These are phyloP conservation scores for Salvelinus alpinus DNA, from an alignment of 2,113 vertebrate genomes.

Conservation along the genomic window DNA sequence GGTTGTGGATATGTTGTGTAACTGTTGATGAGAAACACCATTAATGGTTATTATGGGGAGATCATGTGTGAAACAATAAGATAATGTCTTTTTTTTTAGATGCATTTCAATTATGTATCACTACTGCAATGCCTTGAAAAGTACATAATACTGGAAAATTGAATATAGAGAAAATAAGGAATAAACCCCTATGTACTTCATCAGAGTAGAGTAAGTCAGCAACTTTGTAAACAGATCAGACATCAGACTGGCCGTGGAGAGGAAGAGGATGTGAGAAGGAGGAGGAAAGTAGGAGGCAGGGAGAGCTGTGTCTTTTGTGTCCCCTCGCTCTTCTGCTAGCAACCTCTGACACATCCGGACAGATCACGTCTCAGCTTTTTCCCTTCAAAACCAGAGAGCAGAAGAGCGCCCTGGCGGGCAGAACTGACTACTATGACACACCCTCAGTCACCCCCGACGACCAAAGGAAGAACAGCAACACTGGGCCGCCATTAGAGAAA, in stretches of 20 bases:
- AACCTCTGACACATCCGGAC: slow-evolving; percentile 43
- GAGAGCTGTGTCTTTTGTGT: slow-evolving; percentile 7
- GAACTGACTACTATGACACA: slow-evolving; percentile 34
- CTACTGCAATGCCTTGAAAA: not conserved
- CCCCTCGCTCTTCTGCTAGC: slow-evolving; percentile 1
- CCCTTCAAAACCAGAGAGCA: slow-evolving; percentile 11
- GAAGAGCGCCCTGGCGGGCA: slow-evolving; percentile 21
- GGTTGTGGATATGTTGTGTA: not conserved
- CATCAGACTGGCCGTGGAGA: slow-evolving; percentile 7
- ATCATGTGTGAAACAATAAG: not conserved
- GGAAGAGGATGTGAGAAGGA: slow-evolving; percentile 18
- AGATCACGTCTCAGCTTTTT: slow-evolving; percentile 31
- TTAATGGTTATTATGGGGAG: not conserved
- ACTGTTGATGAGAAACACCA: not conserved
- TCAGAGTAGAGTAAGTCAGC: slow-evolving; percentile 24
- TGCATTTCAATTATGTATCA: not conserved
- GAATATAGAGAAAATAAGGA: slow-evolving; percentile 5
- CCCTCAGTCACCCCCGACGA: slow-evolving; percentile 42
- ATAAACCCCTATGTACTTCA: not conserved
- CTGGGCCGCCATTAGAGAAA: no score
- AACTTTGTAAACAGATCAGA: slow-evolving; percentile 29
- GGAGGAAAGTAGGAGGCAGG: slow-evolving; percentile 7
- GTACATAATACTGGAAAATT: slow-evolving; percentile 8
- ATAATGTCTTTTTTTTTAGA: not conserved
- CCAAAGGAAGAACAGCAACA: slow-evolving; percentile 11